Percentiles rank a stretch among this genome's conserved stretches.
Evolutionary conservation across 2,888 invertebrate genomes (phyloP).

Genomic region (Thecocarcelia acutangulata): DNA sequence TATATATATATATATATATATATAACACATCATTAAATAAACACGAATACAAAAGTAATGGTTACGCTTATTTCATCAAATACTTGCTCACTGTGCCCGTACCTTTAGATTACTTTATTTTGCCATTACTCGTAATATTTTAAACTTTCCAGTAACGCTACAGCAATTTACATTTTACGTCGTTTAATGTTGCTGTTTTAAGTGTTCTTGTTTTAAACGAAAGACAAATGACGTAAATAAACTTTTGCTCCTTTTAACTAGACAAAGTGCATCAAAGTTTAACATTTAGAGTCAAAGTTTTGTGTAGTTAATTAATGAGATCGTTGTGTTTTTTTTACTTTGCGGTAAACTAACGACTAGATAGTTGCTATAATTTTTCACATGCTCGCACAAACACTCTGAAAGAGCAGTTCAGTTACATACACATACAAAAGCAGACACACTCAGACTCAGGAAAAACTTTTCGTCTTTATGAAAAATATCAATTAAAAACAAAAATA

Average conservation of each 20-base stretch:
- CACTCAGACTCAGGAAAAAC: neutral
- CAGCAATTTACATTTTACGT: neutral
- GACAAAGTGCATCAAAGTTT: constrained; percentile 65
- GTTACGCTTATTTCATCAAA: too few relatives aligned
- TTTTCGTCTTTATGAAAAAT: neutral
- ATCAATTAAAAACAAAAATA: constrained; percentile 8
- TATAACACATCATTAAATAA: too few relatives aligned
- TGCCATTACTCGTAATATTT: too few relatives aligned
- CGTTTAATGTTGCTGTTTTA: neutral
- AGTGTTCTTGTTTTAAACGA: constrained; percentile 18
- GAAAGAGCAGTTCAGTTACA: neutral
- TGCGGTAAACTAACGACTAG: constrained; percentile 40
- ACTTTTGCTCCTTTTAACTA: constrained; percentile 47
- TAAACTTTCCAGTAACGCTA: neutral
- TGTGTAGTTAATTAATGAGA: constrained; percentile 61
- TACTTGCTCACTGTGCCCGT: too few relatives aligned
- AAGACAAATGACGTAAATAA: constrained; percentile 60
- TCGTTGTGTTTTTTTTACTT: constrained; percentile 24
- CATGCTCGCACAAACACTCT: constrained; percentile 1
- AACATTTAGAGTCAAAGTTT: constrained; percentile 62
- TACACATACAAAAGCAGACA: too few relatives aligned
- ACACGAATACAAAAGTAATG: too few relatives aligned
- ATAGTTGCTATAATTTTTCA: constrained; percentile 31
- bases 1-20: too few relatives aligned
- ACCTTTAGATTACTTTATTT: too few relatives aligned